phyloP scores from a whole-genome alignment of 2,113 vertebrate genomes.

The Xenopus borealis region DNA sequence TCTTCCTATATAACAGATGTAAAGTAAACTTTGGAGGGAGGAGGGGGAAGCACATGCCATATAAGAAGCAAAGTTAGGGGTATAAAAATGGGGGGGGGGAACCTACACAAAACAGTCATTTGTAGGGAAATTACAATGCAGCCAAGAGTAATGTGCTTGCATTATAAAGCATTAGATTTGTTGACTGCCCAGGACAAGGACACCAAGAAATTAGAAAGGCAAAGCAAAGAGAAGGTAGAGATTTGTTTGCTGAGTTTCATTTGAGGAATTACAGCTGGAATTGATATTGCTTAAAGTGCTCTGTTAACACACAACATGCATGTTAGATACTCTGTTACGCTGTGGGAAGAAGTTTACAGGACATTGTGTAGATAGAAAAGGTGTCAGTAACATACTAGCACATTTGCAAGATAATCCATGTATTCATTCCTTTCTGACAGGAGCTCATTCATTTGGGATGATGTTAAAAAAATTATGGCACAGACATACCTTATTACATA shows the following conservation, averaged over 20 bases:
- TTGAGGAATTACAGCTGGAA: constrained; percentile 40
- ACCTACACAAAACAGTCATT: neutral
- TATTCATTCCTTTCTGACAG: too few species aligned
- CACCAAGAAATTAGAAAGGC: constrained; percentile 32
- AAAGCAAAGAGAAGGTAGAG: constrained; percentile 21
- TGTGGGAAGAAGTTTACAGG: constrained; percentile 31
- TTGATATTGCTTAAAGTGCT: constrained; percentile 8
- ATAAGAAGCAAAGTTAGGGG: neutral
- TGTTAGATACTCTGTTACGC: constrained; percentile 11
- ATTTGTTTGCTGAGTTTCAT: constrained; percentile 31
- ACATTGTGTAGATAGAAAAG: constrained; percentile 14
- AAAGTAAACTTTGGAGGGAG: constrained; percentile 8
- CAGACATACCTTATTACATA: too few species aligned
- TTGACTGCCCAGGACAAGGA: constrained; percentile 32
- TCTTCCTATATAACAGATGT: constrained; percentile 13
- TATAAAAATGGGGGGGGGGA: neutral
- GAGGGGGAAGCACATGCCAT: neutral
- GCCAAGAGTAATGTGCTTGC: constrained; percentile 18
- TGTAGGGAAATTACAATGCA: neutral
- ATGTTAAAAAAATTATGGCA: too few species aligned
- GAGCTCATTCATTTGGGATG: too few species aligned
- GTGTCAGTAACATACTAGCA: constrained; percentile 6
- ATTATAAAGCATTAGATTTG: constrained; percentile 17
- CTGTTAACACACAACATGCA: constrained; percentile 16
- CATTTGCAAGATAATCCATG: too few species aligned